phyloP scores from a whole-genome alignment of 2,113 vertebrate species.

The Gulo gulo region DNA sequence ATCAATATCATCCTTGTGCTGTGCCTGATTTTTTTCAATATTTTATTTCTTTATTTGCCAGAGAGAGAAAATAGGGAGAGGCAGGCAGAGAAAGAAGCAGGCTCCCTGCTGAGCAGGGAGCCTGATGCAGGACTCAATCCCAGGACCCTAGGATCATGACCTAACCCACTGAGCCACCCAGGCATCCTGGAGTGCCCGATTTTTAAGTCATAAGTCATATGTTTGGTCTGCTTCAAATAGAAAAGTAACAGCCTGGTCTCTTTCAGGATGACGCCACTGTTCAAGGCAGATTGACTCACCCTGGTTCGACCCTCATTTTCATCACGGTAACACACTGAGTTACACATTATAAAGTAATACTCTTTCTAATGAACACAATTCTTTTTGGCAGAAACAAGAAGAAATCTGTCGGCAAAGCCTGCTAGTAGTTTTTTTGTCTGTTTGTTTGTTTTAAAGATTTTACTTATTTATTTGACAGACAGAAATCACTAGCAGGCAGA shows the following conservation, averaged over 20 bases:
- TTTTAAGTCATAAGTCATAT: neutral
- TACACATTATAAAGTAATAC: neutral
- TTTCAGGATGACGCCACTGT: neutral
- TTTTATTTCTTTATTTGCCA: too few species aligned
- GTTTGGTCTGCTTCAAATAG: neutral
- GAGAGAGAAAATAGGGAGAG: too few species aligned
- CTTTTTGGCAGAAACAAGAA: neutral
- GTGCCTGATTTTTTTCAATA: too few species aligned
- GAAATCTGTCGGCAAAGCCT: neutral
- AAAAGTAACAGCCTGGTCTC: neutral
- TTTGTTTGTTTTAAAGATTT: too few species aligned
- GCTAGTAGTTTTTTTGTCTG: neutral
- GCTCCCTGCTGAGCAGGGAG: too few species aligned
- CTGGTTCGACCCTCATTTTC: neutral
- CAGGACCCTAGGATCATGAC: too few species aligned
- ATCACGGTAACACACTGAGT: neutral
- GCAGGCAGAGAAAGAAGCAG: too few species aligned
- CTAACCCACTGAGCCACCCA: too few species aligned
- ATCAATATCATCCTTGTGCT: neutral
- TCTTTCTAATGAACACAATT: neutral
- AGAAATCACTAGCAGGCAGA: too few species aligned
- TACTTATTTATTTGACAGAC: too few species aligned
- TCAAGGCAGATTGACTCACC: neutral
- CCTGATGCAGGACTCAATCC: too few species aligned
- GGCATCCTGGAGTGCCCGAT: too few species aligned